Evolutionary conservation across 2,113 vertebrate genomes (phyloP).

Genomic region (Phylloscopus whistleri): DNA sequence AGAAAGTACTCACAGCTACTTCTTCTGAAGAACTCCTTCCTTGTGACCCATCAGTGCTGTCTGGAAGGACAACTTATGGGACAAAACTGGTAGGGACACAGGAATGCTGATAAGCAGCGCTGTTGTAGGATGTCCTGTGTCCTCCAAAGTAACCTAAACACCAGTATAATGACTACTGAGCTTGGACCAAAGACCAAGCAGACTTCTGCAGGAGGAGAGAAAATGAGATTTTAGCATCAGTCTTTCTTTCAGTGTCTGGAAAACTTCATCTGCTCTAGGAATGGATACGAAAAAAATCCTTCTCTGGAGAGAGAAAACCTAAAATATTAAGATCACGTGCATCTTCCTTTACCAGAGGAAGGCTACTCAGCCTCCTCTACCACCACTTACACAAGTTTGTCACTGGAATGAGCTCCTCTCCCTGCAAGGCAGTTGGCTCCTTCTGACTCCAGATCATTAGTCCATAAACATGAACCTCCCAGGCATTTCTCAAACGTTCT

Average conservation of each 20-base stretch:
- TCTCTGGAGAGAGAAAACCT: neutral
- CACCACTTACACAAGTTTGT: neutral
- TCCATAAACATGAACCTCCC: neutral
- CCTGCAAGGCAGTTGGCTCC: neutral
- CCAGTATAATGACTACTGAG: neutral
- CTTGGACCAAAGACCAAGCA: neutral
- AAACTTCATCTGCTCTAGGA: neutral
- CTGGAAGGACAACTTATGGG: neutral
- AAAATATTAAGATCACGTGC: neutral
- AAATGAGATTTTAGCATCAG: neutral
- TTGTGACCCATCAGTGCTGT: neutral
- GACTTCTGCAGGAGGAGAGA: neutral
- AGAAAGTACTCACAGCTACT: neutral
- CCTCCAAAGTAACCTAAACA: neutral
- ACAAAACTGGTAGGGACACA: neutral
- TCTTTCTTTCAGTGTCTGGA: neutral
- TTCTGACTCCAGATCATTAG: neutral
- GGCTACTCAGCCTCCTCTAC: neutral
- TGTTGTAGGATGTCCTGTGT: neutral
- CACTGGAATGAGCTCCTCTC: neutral
- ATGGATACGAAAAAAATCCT: accelerated
- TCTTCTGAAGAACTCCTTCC: neutral
- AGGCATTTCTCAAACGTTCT: neutral
- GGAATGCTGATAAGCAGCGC: neutral
- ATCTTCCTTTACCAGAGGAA: neutral